A percentile compares a stretch with the other conserved stretches of the same genome.
Conservation (phyloP, 2,888 invertebrate species). For the Augiades crinisus region DNA sequence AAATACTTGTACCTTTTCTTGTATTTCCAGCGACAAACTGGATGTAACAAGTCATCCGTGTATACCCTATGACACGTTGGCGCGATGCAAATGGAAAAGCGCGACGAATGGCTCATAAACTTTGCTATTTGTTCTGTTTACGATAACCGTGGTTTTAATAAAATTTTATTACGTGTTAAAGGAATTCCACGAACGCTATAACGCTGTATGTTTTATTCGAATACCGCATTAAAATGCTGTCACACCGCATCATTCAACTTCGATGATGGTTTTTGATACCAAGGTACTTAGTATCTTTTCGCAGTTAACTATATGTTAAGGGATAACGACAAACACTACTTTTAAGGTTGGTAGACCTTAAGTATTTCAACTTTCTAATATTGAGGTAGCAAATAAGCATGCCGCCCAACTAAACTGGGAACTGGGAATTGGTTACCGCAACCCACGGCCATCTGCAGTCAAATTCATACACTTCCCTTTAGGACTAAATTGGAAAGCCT, state of each 20-base stretch:
- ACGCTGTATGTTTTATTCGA: slow-evolving; percentile 17
- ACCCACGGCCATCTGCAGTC: too few species aligned
- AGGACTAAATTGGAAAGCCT: too few species aligned
- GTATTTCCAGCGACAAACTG: background rate
- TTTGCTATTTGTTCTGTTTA: slow-evolving; percentile 75
- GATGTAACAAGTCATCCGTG: background rate
- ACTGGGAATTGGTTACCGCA: too few species aligned
- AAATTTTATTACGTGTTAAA: slow-evolving; percentile 62
- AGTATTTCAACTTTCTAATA: too few species aligned
- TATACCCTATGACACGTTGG: slow-evolving; percentile 48
- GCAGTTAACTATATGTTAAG: too few species aligned
- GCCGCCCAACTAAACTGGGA: too few species aligned
- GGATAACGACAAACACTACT: too few species aligned
- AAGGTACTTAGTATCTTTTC: background rate
- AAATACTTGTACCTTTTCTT: background rate
- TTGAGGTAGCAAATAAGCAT: too few species aligned
- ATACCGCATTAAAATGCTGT: slow-evolving; percentile 3
- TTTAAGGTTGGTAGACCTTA: too few species aligned
- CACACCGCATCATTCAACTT: background rate
- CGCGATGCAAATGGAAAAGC: slow-evolving; percentile 74
- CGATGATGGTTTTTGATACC: background rate
- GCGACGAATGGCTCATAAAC: slow-evolving; percentile 72
- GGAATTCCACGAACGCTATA: slow-evolving; percentile 50
- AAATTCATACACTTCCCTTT: too few species aligned
- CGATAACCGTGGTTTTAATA: slow-evolving; percentile 72